Conservation (phyloP, 2,113 vertebrate genomes). For the Collichthys lucidus region DNA sequence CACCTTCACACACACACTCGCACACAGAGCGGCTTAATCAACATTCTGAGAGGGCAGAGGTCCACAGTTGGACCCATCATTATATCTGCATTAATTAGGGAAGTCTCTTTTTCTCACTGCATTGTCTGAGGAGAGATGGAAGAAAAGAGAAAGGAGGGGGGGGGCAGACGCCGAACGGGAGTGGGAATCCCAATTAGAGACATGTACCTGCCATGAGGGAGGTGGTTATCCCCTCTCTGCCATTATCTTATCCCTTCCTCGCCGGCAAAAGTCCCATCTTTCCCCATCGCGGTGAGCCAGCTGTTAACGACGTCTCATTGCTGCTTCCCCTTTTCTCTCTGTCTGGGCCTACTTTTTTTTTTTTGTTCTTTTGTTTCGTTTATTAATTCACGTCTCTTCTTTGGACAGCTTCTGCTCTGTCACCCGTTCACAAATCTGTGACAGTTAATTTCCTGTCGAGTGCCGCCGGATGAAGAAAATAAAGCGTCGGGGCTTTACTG, state of each 20-base stretch:
- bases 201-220: constrained; percentile 75
- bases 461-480: constrained; percentile 12
- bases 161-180: not conserved
- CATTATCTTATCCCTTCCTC: constrained; percentile 56
- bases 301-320: constrained; percentile 15
- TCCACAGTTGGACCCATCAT: constrained; percentile 77
- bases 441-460: constrained; percentile 67
- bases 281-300: constrained; percentile 1
- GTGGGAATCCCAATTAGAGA: constrained; percentile 74
- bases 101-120: constrained; percentile 52
- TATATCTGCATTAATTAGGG: constrained; percentile 79
- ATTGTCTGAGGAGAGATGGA: constrained; percentile 54
- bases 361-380: constrained; percentile 24
- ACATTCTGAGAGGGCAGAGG: constrained; percentile 75
- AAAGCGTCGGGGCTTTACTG: not conserved
- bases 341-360: not conserved
- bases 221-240: constrained; percentile 38
- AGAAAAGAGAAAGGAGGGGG: not conserved
- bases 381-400: constrained; percentile 36
- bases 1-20: not conserved
- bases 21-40: constrained; percentile 57
- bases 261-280: constrained; percentile 32
- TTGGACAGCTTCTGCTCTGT: constrained; percentile 34
- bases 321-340: constrained; percentile 11
- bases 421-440: constrained; percentile 56